Evolutionary conservation across 30 jellyfish, hydroid and myxozoan genomes (phyloP), one percentile per base, ranked within the genome.

Genomic region (Catostylus mosaicus): DNA sequence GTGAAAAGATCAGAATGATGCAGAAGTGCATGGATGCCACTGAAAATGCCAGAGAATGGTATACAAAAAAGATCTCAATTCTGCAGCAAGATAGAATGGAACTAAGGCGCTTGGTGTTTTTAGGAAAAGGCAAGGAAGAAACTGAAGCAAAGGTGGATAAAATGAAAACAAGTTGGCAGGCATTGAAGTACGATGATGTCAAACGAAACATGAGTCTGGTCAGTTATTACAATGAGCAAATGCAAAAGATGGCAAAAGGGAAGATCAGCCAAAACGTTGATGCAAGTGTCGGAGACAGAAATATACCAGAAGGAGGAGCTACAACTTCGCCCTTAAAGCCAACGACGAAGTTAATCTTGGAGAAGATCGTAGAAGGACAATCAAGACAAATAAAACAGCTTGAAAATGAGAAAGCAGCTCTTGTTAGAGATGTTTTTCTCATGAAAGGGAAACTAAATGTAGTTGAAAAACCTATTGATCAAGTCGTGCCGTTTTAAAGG

Each of bases 1-100:
- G 84, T 54, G 84, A 80, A 14, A 50, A 50, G 76, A 80, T 80
- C 29, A 40, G 81, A 5, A 67, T 68, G 84, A 80, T 80, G 83
- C 91, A 80, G 67, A 80, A 34, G 29, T 80, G 91, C 43, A 20
- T 80, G 78, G 84, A 51, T 30, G 91, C 84, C 0, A 69, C 75
- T 34, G 91, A 80, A 24, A 67, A 52, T 43, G 83, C 84, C 24
- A 30, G 91, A 33, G 74, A 80, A 2, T 80, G 84, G 91, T 80
- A 68, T 70, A 31, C 37, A 51, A 67, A 43, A 56, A 80, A 45
- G 71, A 80, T 80, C 1, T 19, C 77, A 24, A 10, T 37, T 24
- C 36, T 80, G 70, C 91, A 80, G 78, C 80, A 80, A 38, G 83
- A 80, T 70, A 46, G 81, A 59, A 80, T 80, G 91, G 91, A 80